These are phyloP conservation scores for Ecliptopera silaceata DNA, from an alignment of 2,888 invertebrate species.

Conservation along the genomic window DNA sequence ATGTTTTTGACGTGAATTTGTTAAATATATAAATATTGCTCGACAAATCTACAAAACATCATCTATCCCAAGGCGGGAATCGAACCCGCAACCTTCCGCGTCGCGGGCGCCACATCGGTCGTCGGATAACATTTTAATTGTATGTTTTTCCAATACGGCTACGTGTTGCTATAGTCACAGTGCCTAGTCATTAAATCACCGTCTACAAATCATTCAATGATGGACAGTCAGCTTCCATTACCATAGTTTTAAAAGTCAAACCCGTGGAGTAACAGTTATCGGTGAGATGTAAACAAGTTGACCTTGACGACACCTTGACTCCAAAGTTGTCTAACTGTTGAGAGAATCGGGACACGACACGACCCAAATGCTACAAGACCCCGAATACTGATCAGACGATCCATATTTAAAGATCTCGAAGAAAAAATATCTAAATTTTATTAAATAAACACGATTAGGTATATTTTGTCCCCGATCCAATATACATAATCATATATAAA, in stretches of 20 bases:
- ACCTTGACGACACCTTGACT: slow-evolving; percentile 63
- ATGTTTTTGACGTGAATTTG: too few species aligned
- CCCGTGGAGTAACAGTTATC: slow-evolving; percentile 50
- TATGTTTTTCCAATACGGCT: too few species aligned
- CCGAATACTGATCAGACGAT: slow-evolving; percentile 54
- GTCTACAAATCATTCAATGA: slow-evolving; percentile 28
- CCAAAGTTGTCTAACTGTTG: slow-evolving; percentile 17
- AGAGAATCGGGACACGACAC: slow-evolving; percentile 36
- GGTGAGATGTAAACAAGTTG: slow-evolving; percentile 66
- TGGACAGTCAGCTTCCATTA: slow-evolving; percentile 53
- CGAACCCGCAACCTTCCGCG: too few species aligned
- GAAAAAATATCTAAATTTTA: slow-evolving; percentile 39
- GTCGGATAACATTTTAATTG: too few species aligned
- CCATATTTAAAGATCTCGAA: slow-evolving; percentile 35
- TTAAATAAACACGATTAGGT: slow-evolving; percentile 32
- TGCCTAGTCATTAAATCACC: background rate
- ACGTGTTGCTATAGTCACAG: background rate
- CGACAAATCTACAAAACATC: too few species aligned
- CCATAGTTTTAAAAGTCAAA: slow-evolving; percentile 67
- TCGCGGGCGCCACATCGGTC: too few species aligned
- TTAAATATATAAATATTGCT: too few species aligned
- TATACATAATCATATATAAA: slow-evolving; percentile 26
- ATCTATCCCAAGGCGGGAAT: too few species aligned
- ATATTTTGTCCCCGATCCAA: slow-evolving; percentile 28
- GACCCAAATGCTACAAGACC: slow-evolving; percentile 47